These are phyloP conservation scores for Asarcornis scutulata DNA, from an alignment of 2,113 vertebrate species.

Conservation along the genomic window DNA sequence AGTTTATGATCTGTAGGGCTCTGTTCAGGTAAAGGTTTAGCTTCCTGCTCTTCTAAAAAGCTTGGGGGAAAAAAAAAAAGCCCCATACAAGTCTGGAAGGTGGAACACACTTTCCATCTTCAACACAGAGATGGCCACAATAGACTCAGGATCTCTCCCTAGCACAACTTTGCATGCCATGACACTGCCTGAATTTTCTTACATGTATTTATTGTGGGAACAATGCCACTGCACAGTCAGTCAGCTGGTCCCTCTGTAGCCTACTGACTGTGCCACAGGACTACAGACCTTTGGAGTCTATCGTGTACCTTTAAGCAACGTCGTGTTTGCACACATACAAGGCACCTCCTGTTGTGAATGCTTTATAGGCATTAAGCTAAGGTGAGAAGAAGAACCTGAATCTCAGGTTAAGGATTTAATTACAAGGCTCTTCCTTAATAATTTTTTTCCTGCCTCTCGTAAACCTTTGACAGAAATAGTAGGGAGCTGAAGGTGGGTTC, in stretches of 20 bases:
- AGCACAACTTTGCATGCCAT: not conserved
- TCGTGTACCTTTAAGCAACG: not conserved
- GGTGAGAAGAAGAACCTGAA: slow-evolving; percentile 46
- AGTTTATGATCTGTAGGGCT: not conserved
- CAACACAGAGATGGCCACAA: not conserved
- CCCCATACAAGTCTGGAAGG: not conserved
- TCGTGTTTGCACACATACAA: not conserved
- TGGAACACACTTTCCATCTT: not conserved
- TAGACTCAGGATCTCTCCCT: not conserved
- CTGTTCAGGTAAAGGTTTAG: not conserved
- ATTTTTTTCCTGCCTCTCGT: not conserved
- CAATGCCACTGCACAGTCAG: not conserved
- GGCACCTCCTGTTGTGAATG: not conserved
- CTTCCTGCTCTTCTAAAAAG: not conserved
- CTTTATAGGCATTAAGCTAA: slow-evolving; percentile 2
- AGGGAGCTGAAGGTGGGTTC: not conserved
- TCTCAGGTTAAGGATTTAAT: slow-evolving; percentile 41
- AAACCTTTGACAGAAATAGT: not conserved
- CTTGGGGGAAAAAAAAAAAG: not conserved
- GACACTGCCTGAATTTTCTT: not conserved
- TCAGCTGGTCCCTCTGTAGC: not conserved
- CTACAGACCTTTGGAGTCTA: not conserved
- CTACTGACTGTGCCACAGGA: not conserved
- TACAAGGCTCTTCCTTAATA: not conserved
- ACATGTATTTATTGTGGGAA: not conserved